Evolutionary conservation across 2,113 vertebrate genomes (phyloP).

Genomic region (Gambusia affinis): DNA sequence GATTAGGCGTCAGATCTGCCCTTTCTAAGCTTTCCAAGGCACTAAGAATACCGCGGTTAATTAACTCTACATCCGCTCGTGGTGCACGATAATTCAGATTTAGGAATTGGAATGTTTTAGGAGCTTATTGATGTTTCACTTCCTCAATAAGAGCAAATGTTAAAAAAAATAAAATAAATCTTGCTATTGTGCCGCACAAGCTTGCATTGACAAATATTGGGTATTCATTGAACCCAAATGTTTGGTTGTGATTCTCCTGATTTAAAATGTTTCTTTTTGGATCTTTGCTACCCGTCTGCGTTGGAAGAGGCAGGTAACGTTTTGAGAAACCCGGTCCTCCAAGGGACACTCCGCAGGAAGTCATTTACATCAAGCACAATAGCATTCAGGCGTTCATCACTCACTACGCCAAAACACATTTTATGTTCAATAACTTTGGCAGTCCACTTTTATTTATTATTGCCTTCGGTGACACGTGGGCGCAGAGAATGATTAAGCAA

Average conservation of each 20-base stretch:
- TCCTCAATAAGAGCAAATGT: conserved; percentile 34
- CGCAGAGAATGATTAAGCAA: conserved; percentile 56
- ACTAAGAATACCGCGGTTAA: conserved; percentile 52
- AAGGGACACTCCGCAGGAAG: not conserved
- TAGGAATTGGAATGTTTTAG: conserved; percentile 37
- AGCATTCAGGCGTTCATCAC: conserved; percentile 45
- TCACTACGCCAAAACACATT: conserved; percentile 30
- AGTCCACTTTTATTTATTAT: conserved; percentile 59
- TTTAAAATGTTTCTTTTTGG: conserved; percentile 14
- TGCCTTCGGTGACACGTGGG: conserved; percentile 50
- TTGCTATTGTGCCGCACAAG: not conserved
- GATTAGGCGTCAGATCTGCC: conserved; percentile 49
- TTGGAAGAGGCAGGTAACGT: not conserved
- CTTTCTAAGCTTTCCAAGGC: conserved; percentile 35
- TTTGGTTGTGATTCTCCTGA: conserved; percentile 3
- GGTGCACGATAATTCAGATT: conserved; percentile 46
- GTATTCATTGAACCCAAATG: not conserved
- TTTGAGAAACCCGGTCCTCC: conserved; percentile 13
- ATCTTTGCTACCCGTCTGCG: not conserved
- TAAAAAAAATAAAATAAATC: not conserved
- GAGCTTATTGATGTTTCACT: conserved; percentile 42
- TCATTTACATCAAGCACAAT: conserved; percentile 34
- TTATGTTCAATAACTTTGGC: conserved; percentile 57
- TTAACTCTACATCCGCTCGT: conserved; percentile 47
- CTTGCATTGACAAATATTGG: conserved; percentile 3